Evolutionary conservation across 2,797 vertebrate species (phyloP).

Genomic region (Apodemus agrarius): DNA sequence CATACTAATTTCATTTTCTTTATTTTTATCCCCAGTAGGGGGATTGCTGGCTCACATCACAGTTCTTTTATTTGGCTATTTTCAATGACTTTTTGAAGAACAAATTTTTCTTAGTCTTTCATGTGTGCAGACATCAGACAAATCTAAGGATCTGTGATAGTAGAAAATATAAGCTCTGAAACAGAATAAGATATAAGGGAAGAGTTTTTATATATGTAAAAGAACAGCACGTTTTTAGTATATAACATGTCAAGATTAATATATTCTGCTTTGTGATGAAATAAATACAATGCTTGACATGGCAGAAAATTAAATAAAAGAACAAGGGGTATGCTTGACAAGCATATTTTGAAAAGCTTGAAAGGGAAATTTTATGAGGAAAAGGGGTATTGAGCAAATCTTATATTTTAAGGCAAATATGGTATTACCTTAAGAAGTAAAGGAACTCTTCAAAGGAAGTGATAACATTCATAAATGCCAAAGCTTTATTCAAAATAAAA

Average conservation of each 20-base stretch:
- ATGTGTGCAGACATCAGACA: neutral
- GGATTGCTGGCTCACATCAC: neutral
- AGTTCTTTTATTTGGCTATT: conserved; percentile 3
- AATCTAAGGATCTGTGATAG: neutral
- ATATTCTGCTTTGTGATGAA: conserved; percentile 4
- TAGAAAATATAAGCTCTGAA: neutral
- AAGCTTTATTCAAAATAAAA: conserved; percentile 11
- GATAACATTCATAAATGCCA: neutral
- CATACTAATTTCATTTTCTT: neutral
- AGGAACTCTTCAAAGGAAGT: neutral
- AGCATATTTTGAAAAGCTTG: neutral
- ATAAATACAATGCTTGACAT: conserved; percentile 30
- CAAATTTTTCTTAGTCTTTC: neutral
- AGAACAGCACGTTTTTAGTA: neutral
- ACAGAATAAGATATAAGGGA: conserved; percentile 27
- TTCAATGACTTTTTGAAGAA: conserved; percentile 43
- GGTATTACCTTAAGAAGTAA: neutral
- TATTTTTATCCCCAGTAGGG: neutral
- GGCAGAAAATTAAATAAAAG: conserved; percentile 44
- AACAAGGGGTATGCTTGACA: neutral
- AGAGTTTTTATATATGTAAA: neutral
- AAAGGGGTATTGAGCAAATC: neutral
- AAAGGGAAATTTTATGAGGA: neutral
- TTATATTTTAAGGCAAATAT: neutral
- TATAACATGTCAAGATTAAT: conserved; percentile 18